phyloP scores from a whole-genome alignment of 2,797 vertebrate genomes.

The Lagodon rhomboides region DNA sequence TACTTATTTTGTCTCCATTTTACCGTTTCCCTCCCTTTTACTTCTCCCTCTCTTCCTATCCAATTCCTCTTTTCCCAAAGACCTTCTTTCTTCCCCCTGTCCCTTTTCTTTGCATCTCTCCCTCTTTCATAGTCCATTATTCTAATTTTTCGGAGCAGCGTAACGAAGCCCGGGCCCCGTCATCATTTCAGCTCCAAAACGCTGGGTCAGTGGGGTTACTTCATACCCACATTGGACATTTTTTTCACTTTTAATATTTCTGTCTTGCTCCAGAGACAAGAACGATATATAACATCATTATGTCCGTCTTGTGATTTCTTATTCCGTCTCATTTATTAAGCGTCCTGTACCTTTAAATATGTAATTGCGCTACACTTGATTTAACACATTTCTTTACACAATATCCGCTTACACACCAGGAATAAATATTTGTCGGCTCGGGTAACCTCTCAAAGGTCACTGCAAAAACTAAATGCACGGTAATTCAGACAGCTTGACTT shows the following conservation, averaged over 20 bases:
- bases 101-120: constrained; percentile 71
- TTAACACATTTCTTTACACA: constrained; percentile 7
- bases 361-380: not conserved
- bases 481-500: constrained; percentile 61
- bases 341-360: not conserved
- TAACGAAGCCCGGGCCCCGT: constrained; percentile 67
- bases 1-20: constrained; percentile 73
- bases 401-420: not conserved
- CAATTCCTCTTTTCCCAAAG: constrained; percentile 72
- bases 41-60: constrained; percentile 76
- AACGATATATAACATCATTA: constrained; percentile 6
- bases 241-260: constrained; percentile 20
- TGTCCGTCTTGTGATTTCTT: not conserved
- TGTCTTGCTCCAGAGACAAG: constrained; percentile 21
- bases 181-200: constrained; percentile 70
- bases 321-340: not conserved
- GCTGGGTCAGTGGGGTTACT: constrained; percentile 58
- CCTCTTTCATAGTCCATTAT: constrained; percentile 77
- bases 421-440: constrained; percentile 10
- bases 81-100: constrained; percentile 66
- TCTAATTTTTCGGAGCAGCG: constrained; percentile 74
- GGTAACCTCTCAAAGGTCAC: constrained; percentile 39
- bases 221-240: constrained; percentile 34
- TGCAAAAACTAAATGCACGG: constrained; percentile 49
- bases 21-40: constrained; percentile 70